These are phyloP conservation scores for Diphyllodes magnificus DNA, from an alignment of 2,113 vertebrate species.

Conservation along the genomic window DNA sequence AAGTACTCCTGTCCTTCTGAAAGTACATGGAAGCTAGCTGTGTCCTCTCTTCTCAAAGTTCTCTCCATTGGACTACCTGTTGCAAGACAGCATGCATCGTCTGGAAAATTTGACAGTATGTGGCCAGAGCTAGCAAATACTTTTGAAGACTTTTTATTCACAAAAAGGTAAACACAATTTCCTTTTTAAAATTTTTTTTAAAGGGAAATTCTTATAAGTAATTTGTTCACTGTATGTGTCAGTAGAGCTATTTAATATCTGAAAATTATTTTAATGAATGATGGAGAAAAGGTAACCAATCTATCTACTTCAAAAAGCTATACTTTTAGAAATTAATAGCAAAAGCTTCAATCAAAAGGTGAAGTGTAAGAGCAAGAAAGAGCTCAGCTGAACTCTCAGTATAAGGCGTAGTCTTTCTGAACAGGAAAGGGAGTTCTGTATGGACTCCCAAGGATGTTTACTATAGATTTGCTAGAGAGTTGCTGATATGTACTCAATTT, in stretches of 20 bases:
- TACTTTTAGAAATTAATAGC: background rate
- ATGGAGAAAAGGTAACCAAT: background rate
- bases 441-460: background rate
- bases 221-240: background rate
- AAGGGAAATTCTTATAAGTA: background rate
- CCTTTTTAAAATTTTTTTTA: background rate
- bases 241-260: background rate
- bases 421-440: background rate
- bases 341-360: background rate
- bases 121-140: conserved; percentile 94
- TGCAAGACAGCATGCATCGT: conserved; percentile 93
- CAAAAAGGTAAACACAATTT: conserved; percentile 85
- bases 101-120: conserved; percentile 95
- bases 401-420: background rate
- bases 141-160: conserved; percentile 97
- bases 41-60: conserved; percentile 92
- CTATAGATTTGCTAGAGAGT: background rate
- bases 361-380: background rate
- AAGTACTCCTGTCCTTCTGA: conserved; percentile 98
- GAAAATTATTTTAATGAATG: background rate
- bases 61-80: conserved; percentile 93
- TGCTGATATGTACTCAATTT: background rate
- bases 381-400: background rate
- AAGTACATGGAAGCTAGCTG: conserved; percentile 96
- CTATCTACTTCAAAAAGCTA: background rate